Evolutionary conservation across 2,888 invertebrate genomes (phyloP), one percentile per base, ranked within the genome.

Genomic region (Amaurobius ferox): DNA sequence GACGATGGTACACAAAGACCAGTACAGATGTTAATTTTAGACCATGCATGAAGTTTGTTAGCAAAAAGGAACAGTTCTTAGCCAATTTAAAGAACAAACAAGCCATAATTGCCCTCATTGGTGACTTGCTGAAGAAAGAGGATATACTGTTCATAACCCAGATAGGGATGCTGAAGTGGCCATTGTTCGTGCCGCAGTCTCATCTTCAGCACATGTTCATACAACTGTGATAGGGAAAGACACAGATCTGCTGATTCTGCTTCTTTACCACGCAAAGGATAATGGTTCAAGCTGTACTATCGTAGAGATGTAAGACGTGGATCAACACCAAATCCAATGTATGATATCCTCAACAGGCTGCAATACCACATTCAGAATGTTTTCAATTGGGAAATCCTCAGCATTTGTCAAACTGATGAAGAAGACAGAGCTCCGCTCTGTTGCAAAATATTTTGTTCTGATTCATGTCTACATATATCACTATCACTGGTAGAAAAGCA

Each of bases 321-420:
- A 29, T 66, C 64, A 28, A n/a, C 30, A 29, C 64, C 64, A 3
- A 66, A 66, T 66, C 64, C 64, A 66, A 11, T 66, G 30, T 66
- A 66, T 66, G 64, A 66, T 30, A 66, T 66, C 30, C 30, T 29
- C 64, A 26, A 66, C 30, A 66, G 64, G 64, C 30, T 30, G 64
- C 16, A 16, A 66, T 66, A 23, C 64, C n/a, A 66, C 23, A 16
- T 13, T 19, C 11, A 44, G 44, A 6, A 44, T 44, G 9, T 13
- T 11, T 3, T 3, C 9, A 1, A 23, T 13, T 44, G 44, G 44
- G 44, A 44, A 44, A 44, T 44, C 6, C 44, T 44, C 44, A n/a
- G n/a, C n/a, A n/a, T n/a, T n/a, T n/a, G n/a, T n/a, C n/a, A n/a
- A n/a, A n/a, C n/a, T n/a, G n/a, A n/a, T n/a, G n/a, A n/a, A n/a